Evolutionary conservation across 2,888 invertebrate species (phyloP).

Genomic region (Anarsia innoxiella): DNA sequence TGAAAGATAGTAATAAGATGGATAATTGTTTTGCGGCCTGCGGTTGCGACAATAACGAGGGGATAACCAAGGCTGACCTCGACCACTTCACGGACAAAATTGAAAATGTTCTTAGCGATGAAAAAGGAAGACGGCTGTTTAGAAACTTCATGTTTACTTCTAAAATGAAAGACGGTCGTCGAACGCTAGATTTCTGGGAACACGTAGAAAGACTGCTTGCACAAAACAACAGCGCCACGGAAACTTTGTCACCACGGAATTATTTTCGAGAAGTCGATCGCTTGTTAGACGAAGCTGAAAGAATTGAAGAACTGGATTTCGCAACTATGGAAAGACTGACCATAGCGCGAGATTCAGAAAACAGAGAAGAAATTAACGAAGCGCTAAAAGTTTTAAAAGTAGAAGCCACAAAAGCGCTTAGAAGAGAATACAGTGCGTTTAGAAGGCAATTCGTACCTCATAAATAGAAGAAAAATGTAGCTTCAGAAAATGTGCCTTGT

Average conservation of each 20-base stretch:
- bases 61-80: slow-evolving; percentile 61
- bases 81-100: slow-evolving; percentile 69
- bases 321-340: slow-evolving; percentile 55
- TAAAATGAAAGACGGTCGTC: slow-evolving; percentile 53
- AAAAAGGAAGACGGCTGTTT: slow-evolving; percentile 60
- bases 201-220: slow-evolving; percentile 49
- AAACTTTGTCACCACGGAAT: slow-evolving; percentile 40
- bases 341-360: slow-evolving; percentile 44
- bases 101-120: slow-evolving; percentile 66
- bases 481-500: slow-evolving; percentile 29
- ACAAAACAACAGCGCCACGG: slow-evolving; percentile 42
- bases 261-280: slow-evolving; percentile 47
- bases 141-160: slow-evolving; percentile 63
- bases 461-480: slow-evolving; percentile 23
- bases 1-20: slow-evolving; percentile 57
- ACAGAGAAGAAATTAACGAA: slow-evolving; percentile 47
- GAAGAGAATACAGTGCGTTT: slow-evolving; percentile 55
- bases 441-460: slow-evolving; percentile 45
- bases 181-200: slow-evolving; percentile 58
- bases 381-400: slow-evolving; percentile 49
- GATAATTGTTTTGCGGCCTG: slow-evolving; percentile 67
- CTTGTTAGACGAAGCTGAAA: slow-evolving; percentile 54
- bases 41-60: slow-evolving; percentile 60
- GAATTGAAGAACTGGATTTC: slow-evolving; percentile 60
- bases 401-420: slow-evolving; percentile 56